phyloP scores from a whole-genome alignment of 2,888 invertebrate species.

The Phanerotoma sp. region DNA sequence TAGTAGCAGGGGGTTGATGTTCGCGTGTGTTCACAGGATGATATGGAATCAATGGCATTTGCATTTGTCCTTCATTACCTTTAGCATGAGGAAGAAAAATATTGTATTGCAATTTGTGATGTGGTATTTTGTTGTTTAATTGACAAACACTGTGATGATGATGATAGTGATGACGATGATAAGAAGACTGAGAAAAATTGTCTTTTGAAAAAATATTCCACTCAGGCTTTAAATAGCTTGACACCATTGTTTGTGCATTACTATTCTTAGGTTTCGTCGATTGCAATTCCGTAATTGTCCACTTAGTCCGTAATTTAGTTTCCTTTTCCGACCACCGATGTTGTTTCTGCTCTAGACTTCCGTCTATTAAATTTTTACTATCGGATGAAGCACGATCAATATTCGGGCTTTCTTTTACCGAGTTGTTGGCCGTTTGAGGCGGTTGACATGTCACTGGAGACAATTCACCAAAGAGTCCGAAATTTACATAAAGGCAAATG shows the following conservation, averaged over 20 bases:
- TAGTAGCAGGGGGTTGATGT: too few species aligned
- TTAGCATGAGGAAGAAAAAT: conserved; percentile 1
- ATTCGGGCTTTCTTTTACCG: too few species aligned
- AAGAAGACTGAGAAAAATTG: too few species aligned
- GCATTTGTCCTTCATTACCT: neutral
- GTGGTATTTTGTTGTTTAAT: neutral
- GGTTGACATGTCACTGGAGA: neutral
- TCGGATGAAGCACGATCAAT: neutral
- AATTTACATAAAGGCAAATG: conserved; percentile 45
- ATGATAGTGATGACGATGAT: too few species aligned
- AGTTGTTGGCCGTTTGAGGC: too few species aligned
- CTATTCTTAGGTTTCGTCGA: too few species aligned
- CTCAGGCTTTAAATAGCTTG: neutral
- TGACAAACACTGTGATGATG: neutral
- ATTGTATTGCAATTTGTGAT: conserved; percentile 6
- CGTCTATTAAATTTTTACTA: neutral
- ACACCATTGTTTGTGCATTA: conserved; percentile 14
- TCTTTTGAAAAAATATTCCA: conserved; percentile 7
- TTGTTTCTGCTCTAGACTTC: conserved; percentile 14
- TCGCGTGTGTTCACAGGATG: too few species aligned
- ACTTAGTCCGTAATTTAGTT: conserved; percentile 48
- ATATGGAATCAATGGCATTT: neutral
- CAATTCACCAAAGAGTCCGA: conserved; percentile 38
- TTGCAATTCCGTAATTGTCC: conserved; percentile 52
- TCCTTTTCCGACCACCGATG: conserved; percentile 38